Percentiles rank a stretch among this genome's conserved stretches.
These are phyloP conservation scores for Procambarus clarkii DNA, from an alignment of 1,140 invertebrate genomes.

Conservation along the genomic window DNA sequence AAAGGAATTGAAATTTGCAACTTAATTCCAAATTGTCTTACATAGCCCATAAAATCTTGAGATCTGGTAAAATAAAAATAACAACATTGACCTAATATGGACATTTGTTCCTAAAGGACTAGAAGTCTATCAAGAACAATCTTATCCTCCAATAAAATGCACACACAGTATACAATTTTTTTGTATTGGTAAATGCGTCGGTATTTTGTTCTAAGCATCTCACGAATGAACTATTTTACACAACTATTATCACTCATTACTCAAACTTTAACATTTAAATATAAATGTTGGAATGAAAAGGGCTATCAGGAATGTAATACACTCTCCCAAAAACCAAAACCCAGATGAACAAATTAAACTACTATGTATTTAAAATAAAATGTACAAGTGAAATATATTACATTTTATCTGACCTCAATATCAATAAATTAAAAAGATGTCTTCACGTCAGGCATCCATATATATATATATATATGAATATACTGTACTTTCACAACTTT, in stretches of 20 bases:
- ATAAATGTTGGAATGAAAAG: conserved; percentile 7
- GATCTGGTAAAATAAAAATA: not conserved
- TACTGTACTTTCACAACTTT: not conserved
- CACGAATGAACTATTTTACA: not conserved
- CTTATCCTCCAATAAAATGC: not conserved
- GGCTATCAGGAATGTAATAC: not conserved
- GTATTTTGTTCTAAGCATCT: not conserved
- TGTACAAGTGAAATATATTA: not conserved
- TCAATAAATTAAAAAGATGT: not conserved
- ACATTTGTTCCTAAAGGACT: not conserved
- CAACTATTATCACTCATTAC: not conserved
- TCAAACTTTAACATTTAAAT: not conserved
- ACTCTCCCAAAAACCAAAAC: not conserved
- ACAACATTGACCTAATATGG: not conserved
- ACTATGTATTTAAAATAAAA: not conserved
- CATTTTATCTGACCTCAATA: not conserved
- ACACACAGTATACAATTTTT: not conserved
- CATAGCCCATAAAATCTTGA: not conserved
- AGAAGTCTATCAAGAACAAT: not conserved
- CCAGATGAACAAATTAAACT: not conserved
- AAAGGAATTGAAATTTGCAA: no score
- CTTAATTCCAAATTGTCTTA: not conserved
- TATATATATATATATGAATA: not conserved
- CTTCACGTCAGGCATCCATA: not conserved
- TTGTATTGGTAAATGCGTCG: not conserved